Conservation (phyloP, 2,888 invertebrate species). For the Pecten maximus region DNA sequence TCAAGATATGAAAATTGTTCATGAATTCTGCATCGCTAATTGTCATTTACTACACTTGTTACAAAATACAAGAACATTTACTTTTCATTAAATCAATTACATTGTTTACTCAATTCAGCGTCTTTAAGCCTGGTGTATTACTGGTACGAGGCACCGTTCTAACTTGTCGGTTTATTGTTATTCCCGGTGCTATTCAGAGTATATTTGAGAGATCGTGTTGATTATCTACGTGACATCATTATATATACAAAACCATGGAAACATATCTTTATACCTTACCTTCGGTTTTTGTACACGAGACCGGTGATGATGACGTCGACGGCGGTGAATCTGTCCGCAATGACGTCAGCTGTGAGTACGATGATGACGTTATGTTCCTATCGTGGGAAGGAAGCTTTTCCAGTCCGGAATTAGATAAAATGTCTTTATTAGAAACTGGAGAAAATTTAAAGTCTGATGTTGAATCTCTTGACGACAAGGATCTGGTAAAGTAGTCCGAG, state of each 20-base stretch:
- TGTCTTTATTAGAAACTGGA: not conserved
- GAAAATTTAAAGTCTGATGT: not conserved
- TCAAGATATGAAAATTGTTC: too few species aligned
- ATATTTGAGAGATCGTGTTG: too few species aligned
- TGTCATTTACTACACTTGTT: too few species aligned
- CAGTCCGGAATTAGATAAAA: not conserved
- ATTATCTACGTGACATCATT: too few species aligned
- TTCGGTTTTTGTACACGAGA: constrained; percentile 53
- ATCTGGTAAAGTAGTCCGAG: not conserved
- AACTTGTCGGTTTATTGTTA: too few species aligned
- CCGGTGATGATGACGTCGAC: constrained; percentile 62
- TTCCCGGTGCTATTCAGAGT: too few species aligned
- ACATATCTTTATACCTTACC: not conserved
- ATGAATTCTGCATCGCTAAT: too few species aligned
- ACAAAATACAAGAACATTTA: too few species aligned
- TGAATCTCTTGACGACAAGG: not conserved
- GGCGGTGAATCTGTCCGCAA: constrained; percentile 58
- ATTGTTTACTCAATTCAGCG: too few species aligned
- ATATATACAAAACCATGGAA: not conserved
- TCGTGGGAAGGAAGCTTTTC: not conserved
- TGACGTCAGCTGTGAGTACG: constrained; percentile 42
- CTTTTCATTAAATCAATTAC: too few species aligned
- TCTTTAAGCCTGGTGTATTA: too few species aligned
- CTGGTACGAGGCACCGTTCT: too few species aligned
- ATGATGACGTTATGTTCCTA: not conserved